phyloP scores from a whole-genome alignment of 2,797 vertebrate species.

The Acipenser ruthenus region DNA sequence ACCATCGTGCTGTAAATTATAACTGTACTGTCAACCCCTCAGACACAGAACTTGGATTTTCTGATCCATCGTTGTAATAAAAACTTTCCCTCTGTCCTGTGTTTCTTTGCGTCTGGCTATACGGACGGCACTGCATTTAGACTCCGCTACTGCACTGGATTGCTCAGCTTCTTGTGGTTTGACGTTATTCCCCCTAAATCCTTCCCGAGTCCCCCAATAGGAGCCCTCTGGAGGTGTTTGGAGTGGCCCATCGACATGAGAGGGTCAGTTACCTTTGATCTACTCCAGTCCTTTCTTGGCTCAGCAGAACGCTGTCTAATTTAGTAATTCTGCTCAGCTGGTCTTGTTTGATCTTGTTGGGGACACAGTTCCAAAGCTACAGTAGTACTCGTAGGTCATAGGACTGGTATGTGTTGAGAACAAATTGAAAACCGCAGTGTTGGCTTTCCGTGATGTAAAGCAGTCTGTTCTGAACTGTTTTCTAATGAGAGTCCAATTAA shows the following conservation, averaged over 20 bases:
- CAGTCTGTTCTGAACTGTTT: neutral
- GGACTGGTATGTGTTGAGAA: conserved; percentile 9
- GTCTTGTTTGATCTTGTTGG: neutral
- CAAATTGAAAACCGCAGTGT: conserved; percentile 36
- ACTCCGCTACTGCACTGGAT: too few relatives aligned
- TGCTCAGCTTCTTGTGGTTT: neutral
- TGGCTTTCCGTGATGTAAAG: neutral
- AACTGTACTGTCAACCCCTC: too few relatives aligned
- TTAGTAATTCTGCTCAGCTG: neutral
- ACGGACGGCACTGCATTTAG: too few relatives aligned
- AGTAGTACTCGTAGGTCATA: conserved; percentile 5
- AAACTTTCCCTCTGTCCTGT: too few relatives aligned
- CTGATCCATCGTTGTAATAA: too few relatives aligned
- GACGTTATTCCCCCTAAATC: neutral
- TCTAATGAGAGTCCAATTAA: conserved; percentile 28
- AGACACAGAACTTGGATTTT: too few relatives aligned
- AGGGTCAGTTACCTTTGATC: neutral
- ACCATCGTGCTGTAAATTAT: too few relatives aligned
- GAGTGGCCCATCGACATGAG: neutral
- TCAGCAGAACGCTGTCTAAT: neutral
- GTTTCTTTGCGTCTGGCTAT: too few relatives aligned
- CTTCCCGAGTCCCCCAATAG: neutral
- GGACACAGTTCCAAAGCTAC: neutral
- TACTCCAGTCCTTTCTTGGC: neutral
- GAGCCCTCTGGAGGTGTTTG: too few relatives aligned